Base-by-base conservation (phyloP, 2,888 invertebrate genomes). In the Exocentrus adspersus region DNA sequence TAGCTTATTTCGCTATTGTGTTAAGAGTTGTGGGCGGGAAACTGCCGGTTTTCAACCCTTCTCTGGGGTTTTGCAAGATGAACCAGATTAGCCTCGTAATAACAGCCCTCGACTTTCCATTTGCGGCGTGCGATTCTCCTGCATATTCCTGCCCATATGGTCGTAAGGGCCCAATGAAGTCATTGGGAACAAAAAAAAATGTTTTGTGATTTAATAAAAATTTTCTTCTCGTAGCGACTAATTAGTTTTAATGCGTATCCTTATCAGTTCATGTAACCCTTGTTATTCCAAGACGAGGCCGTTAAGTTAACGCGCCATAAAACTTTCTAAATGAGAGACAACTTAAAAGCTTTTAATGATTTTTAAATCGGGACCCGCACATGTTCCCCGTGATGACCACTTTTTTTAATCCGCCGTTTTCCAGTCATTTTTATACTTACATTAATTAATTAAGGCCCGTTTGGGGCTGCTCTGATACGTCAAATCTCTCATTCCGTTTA, bases 371-470 rank as follows among this genome's bases (percentile, higher is more conserved):
- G 67, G 32, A 58, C 74, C 74, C 74, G 24, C 24, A 64, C 74
- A 74, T 72, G 62, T 42, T 61, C 21, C 16, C 42, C 21, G 21
- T 54, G 72, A 72, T 70, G 68, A 71, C 67, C 68, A 67, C 70
- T n/a, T 74, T 72, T 73, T 72, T 73, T 73, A 72, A 73, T 75
- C 72, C 70, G 72, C 67, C 68, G 67, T 67, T 71, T 74, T 73
- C n/a, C 68, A 67, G 68, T 67, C 62, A 65, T 68, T 73, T 73
- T 73, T n/a, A n/a, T n/a, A n/a, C n/a, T 66, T 70, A 71, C 72
- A 74, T 73, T 73, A 72, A 73, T 73, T 74, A 71, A 74, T 73
- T 74, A 71, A 73, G 60, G 58, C 65, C 72, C 63, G 70, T 71
- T n/a, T 66, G 58, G 67, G 60, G 59, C 50, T 57, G 70, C 70